Conservation (phyloP, 2,113 vertebrate species). For the Engraulis encrasicolus region DNA sequence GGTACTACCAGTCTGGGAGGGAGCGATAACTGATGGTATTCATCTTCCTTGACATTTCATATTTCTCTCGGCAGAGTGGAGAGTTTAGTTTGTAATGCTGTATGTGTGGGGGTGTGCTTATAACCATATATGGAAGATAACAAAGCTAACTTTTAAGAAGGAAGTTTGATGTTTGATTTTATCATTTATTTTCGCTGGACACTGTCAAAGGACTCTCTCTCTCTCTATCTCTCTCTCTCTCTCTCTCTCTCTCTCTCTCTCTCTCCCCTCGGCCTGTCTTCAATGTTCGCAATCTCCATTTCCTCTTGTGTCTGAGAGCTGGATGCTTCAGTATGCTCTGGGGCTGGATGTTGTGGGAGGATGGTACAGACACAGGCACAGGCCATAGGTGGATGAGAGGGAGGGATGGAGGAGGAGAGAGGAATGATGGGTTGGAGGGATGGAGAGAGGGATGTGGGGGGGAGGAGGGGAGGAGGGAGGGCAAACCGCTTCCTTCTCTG, state of each 20-base stretch:
- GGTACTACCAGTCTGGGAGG: not conserved
- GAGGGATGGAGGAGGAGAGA: no score
- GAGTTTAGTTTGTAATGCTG: not conserved
- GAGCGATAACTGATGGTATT: not conserved
- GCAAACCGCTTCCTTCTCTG: not conserved
- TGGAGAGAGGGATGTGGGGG: no score
- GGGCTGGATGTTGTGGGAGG: conserved; percentile 7
- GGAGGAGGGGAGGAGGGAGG: no score
- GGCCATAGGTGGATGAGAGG: not conserved
- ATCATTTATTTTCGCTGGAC: not conserved
- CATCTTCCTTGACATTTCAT: not conserved
- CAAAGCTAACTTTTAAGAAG: not conserved
- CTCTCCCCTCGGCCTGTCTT: not conserved
- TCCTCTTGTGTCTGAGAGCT: not conserved
- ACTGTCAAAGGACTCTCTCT: not conserved
- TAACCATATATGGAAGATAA: not conserved
- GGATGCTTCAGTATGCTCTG: not conserved
- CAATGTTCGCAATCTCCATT: not conserved
- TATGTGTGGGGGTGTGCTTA: not conserved
- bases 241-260: not conserved
- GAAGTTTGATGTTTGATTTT: not conserved
- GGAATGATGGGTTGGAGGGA: no score
- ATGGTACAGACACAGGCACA: not conserved
- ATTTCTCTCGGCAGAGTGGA: not conserved
- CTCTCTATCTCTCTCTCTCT: not conserved